phyloP scores from a whole-genome alignment of 2,888 invertebrate genomes.

The Cosmia trapezina region DNA sequence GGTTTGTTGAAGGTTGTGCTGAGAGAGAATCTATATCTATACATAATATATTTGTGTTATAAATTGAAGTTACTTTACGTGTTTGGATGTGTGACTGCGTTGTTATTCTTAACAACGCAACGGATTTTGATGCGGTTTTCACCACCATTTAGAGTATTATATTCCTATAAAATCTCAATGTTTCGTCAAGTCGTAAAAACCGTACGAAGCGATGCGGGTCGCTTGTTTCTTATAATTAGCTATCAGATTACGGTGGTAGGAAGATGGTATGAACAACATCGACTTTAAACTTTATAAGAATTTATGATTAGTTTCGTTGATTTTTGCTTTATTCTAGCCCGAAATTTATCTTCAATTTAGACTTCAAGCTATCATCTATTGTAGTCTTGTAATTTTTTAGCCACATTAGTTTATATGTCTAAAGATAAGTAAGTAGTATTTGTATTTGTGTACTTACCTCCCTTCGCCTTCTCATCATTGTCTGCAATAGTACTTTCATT shows the following conservation, averaged over 20 bases:
- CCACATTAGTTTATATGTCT: not conserved
- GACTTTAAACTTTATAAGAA: not conserved
- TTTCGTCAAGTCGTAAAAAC: too few species aligned
- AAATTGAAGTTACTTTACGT: too few species aligned
- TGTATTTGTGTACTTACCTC: not conserved
- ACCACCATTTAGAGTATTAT: too few species aligned
- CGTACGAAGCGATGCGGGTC: too few species aligned
- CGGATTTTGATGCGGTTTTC: too few species aligned
- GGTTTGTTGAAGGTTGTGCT: not conserved
- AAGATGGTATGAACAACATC: not conserved
- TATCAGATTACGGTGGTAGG: not conserved
- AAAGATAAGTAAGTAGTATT: not conserved
- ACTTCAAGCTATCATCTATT: not conserved
- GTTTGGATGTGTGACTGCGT: too few species aligned
- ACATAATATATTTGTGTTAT: too few species aligned
- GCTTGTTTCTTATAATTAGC: not conserved
- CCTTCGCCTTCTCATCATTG: not conserved
- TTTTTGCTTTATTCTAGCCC: too few species aligned
- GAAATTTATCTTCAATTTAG: too few species aligned
- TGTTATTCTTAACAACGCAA: too few species aligned
- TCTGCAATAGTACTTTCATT: constrained; percentile 22
- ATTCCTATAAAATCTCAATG: too few species aligned
- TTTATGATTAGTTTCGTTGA: too few species aligned
- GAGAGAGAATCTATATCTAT: not conserved
- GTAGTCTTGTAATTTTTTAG: not conserved